Base-by-base conservation (phyloP, 2,888 invertebrate genomes). In the Nudaria mundana region DNA sequence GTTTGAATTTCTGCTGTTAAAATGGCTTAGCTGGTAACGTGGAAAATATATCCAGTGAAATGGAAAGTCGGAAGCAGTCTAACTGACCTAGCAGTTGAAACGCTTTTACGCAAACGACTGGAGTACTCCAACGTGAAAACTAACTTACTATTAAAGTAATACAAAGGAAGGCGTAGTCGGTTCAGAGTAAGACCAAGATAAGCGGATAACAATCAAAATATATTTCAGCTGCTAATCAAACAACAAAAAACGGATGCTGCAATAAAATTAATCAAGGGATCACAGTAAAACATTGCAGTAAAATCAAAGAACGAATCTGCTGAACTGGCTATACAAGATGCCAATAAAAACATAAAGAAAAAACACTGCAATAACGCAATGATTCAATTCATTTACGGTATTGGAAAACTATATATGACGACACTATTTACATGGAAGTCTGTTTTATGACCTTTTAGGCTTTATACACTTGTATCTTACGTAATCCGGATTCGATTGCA, bases 361-460 rank as follows among this genome's bases (percentile, higher is more conserved):
- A 58, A 42, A 44, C 44, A 40, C 33, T n/a, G 37, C 33, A 36
- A 55, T 56, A 48, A 48, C 42, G 23, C 2, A 45, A 24, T 45
- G 35, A 58, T 58, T 44, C 40, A 26, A 59, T 31, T 30, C 18
- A 13, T 56, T 55, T 42, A 55, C 44, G 32, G 45, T 55, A 59
- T 56, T 56, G 56, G 45, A 51, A 47, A 56, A 45, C 46, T 56
- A 34, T 30, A n/a, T n/a, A 30, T 16, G 31, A 15, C 12, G 18
- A 18, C 18, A 44, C 31, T 58, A 58, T 56, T 56, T 55, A 59
- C 56, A 55, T 59, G 47, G 23, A 25, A 40, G 26, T 44, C 51
- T 43, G 35, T 56, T 56, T 58, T 56, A 56, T 56, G 44, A 35
- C 36, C 10, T n/a, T 31, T 33, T 16, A 29, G 18, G 23, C 33